A percentile compares a stretch with the other conserved stretches of the same genome.
These are phyloP conservation scores for Synchiropus splendidus DNA, from an alignment of 2,113 vertebrate species.

Conservation along the genomic window DNA sequence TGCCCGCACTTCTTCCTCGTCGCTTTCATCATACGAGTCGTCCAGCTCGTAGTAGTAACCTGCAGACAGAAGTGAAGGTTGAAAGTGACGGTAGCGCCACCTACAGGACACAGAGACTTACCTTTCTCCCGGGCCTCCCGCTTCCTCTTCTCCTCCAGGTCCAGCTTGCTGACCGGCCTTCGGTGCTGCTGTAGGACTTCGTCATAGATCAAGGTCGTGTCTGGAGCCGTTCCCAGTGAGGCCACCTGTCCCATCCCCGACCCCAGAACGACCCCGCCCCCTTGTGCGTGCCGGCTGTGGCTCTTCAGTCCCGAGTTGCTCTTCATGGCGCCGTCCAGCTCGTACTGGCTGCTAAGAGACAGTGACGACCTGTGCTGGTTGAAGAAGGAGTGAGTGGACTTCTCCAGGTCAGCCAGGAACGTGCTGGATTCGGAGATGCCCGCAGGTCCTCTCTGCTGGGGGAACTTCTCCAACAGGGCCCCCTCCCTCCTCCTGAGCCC, in stretches of 20 bases:
- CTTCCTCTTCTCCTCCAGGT: constrained; percentile 86
- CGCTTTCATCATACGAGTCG: constrained; percentile 94
- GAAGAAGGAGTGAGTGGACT: constrained; percentile 82
- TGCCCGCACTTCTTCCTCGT: constrained; percentile 92
- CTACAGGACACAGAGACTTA: constrained; percentile 26
- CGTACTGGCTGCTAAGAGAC: constrained; percentile 67
- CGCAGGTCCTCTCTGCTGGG: constrained; percentile 60
- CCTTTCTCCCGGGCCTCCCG: constrained; percentile 91
- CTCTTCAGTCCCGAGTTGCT: constrained; percentile 51
- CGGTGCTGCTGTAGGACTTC: constrained; percentile 90
- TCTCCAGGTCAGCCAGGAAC: constrained; percentile 87
- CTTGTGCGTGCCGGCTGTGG: constrained; percentile 41
- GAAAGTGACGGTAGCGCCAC: neutral
- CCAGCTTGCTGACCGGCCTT: constrained; percentile 87
- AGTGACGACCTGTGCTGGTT: constrained; percentile 79
- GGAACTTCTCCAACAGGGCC: constrained; percentile 75
- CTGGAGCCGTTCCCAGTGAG: constrained; percentile 44
- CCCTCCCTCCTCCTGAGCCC: constrained; percentile 71
- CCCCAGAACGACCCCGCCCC: constrained; percentile 18
- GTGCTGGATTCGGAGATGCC: constrained; percentile 71
- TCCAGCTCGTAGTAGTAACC: constrained; percentile 97
- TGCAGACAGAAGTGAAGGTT: constrained; percentile 37
- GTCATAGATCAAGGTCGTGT: constrained; percentile 79
- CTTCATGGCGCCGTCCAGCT: constrained; percentile 58
- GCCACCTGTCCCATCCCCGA: constrained; percentile 24